phyloP scores from a whole-genome alignment of 2,888 invertebrate species.

The Mesochorus sp. region DNA sequence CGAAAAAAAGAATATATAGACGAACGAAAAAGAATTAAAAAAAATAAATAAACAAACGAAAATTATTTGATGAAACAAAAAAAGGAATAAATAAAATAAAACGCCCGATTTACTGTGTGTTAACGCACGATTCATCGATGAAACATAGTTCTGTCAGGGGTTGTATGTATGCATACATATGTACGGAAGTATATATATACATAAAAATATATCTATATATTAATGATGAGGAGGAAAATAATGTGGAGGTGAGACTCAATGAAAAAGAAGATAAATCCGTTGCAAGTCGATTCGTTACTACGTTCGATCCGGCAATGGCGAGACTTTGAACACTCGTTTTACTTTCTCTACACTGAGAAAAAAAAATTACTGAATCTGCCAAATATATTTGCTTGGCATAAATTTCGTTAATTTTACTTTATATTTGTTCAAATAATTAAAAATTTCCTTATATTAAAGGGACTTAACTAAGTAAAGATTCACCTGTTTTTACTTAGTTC shows the following conservation, averaged over 20 bases:
- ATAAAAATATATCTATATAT: constrained; percentile 38
- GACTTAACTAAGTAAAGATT: too few species aligned
- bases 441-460: too few species aligned
- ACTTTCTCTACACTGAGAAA: too few species aligned
- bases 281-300: constrained; percentile 31
- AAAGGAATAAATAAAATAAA: constrained; percentile 47
- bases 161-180: too few species aligned
- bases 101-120: constrained; percentile 69
- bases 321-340: too few species aligned
- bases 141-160: neutral
- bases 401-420: too few species aligned
- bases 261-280: constrained; percentile 6
- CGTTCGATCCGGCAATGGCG: constrained; percentile 20
- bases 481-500: too few species aligned
- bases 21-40: constrained; percentile 29
- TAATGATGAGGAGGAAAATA: constrained; percentile 13
- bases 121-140: constrained; percentile 26
- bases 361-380: too few species aligned
- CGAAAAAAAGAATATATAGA: constrained; percentile 54
- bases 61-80: too few species aligned
- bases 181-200: too few species aligned
- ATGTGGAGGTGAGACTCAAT: neutral
- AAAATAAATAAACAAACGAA: constrained; percentile 8
- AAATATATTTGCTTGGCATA: too few species aligned
- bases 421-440: too few species aligned